Conservation (phyloP, 2,113 vertebrate species). For the Gobius niger region DNA sequence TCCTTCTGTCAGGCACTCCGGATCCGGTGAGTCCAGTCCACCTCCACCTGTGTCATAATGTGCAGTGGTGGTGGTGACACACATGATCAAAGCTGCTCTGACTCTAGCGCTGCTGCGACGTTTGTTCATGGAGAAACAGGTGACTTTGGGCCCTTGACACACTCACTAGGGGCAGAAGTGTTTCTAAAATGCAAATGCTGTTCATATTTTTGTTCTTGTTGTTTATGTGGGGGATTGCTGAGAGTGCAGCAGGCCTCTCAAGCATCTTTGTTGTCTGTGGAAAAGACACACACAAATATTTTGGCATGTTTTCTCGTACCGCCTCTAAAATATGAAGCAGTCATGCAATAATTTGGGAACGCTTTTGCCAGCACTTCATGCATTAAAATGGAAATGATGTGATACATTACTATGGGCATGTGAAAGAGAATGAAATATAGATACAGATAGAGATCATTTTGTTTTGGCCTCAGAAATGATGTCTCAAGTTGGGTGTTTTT, state of each 20-base stretch:
- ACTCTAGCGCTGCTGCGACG: background rate
- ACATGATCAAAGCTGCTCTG: background rate
- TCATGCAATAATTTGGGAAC: background rate
- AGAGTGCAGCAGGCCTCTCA: background rate
- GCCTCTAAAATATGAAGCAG: background rate
- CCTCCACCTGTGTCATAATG: background rate
- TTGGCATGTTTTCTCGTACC: background rate
- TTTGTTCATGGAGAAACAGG: constrained; percentile 7
- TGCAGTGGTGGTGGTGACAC: background rate
- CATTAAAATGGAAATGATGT: background rate
- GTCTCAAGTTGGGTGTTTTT: too few species aligned
- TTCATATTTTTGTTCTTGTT: constrained; percentile 11
- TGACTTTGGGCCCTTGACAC: background rate
- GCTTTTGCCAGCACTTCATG: background rate
- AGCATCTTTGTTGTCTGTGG: background rate
- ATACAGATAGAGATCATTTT: too few species aligned
- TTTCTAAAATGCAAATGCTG: constrained; percentile 28
- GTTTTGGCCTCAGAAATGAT: too few species aligned
- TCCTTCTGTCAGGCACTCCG: constrained; percentile 83
- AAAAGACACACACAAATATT: background rate
- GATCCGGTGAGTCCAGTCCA: constrained; percentile 78
- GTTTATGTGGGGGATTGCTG: constrained; percentile 7
- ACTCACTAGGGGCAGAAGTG: background rate
- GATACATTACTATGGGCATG: too few species aligned
- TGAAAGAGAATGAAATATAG: too few species aligned